Percentiles rank a stretch among this genome's conserved stretches.
phyloP scores from a whole-genome alignment of 2,113 vertebrate genomes.

The Notothenia rossii region DNA sequence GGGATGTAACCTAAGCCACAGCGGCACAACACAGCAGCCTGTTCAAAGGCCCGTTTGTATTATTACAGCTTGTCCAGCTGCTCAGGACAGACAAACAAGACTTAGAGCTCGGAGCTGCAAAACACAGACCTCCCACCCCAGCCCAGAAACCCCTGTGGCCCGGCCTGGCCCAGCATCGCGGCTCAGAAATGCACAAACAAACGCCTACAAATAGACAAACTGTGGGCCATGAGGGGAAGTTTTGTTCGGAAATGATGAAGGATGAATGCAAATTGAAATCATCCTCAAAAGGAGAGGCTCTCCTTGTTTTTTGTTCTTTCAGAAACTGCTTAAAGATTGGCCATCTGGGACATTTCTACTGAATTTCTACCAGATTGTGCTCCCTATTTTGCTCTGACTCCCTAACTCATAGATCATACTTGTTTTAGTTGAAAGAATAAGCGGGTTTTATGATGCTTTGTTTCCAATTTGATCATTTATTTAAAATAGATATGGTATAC shows the following conservation, averaged over 20 bases:
- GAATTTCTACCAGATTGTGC: slow-evolving; percentile 13
- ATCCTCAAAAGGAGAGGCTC: slow-evolving; percentile 18
- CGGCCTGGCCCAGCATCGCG: slow-evolving; percentile 63
- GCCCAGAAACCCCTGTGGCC: slow-evolving; percentile 69
- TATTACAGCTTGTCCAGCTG: slow-evolving; percentile 88
- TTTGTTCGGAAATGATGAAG: slow-evolving; percentile 33
- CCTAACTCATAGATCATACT: slow-evolving; percentile 2
- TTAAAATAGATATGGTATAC: slow-evolving; percentile 52
- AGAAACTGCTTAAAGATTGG: slow-evolving; percentile 4
- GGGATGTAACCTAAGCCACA: slow-evolving; percentile 78
- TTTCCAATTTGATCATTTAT: slow-evolving; percentile 55
- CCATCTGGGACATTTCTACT: slow-evolving; percentile 22
- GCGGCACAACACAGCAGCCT: slow-evolving; percentile 80
- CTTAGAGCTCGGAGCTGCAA: slow-evolving; percentile 78
- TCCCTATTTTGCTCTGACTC: slow-evolving; percentile 11
- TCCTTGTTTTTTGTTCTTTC: slow-evolving; percentile 15
- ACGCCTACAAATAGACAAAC: slow-evolving; percentile 74
- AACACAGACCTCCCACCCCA: slow-evolving; percentile 78
- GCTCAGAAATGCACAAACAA: slow-evolving; percentile 71
- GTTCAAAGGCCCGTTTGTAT: slow-evolving; percentile 87
- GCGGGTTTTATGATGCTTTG: slow-evolving; percentile 47
- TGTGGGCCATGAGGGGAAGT: slow-evolving; percentile 50
- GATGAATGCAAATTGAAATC: slow-evolving; percentile 43
- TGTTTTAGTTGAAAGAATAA: slow-evolving; percentile 6
- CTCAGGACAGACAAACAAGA: slow-evolving; percentile 85